phyloP scores from a whole-genome alignment of 2,888 invertebrate species.

The Scaptomyza parva region DNA sequence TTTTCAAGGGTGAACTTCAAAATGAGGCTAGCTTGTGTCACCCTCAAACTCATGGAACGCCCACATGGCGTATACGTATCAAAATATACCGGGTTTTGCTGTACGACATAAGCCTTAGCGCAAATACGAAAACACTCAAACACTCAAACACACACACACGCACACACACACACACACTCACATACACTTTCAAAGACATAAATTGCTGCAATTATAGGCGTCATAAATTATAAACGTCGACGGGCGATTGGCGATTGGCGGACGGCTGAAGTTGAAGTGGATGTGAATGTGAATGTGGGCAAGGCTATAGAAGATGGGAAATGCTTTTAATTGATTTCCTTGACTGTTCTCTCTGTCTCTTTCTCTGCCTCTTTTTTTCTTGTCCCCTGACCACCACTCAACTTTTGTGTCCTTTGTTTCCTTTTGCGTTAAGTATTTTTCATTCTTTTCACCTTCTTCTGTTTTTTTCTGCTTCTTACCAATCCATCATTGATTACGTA shows the following conservation, averaged over 20 bases:
- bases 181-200: slow-evolving; percentile 38
- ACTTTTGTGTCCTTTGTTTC: slow-evolving; percentile 46
- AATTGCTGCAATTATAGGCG: slow-evolving; percentile 79
- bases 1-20: slow-evolving; percentile 55
- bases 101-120: slow-evolving; percentile 51
- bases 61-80: slow-evolving; percentile 27
- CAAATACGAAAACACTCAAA: slow-evolving; percentile 53
- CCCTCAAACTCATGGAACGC: slow-evolving; percentile 1
- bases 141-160: slow-evolving; percentile 21
- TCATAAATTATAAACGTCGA: slow-evolving; percentile 72
- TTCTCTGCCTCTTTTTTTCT: not conserved
- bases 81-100: slow-evolving; percentile 41
- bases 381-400: slow-evolving; percentile 18
- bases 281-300: not conserved
- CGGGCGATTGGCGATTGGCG: slow-evolving; percentile 37
- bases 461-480: slow-evolving; percentile 7
- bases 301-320: slow-evolving; percentile 34
- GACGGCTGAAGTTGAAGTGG: not conserved
- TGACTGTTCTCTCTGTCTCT: slow-evolving; percentile 11
- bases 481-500: slow-evolving; percentile 40
- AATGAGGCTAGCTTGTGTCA: slow-evolving; percentile 32
- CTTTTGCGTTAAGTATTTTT: slow-evolving; percentile 40
- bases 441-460: slow-evolving; percentile 9
- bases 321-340: slow-evolving; percentile 75
- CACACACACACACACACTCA: slow-evolving; percentile 12